A percentile compares a stretch with the other conserved stretches of the same genome.
Evolutionary conservation across 2,888 invertebrate genomes (phyloP).

Genomic region (Xestia sexstrigata): DNA sequence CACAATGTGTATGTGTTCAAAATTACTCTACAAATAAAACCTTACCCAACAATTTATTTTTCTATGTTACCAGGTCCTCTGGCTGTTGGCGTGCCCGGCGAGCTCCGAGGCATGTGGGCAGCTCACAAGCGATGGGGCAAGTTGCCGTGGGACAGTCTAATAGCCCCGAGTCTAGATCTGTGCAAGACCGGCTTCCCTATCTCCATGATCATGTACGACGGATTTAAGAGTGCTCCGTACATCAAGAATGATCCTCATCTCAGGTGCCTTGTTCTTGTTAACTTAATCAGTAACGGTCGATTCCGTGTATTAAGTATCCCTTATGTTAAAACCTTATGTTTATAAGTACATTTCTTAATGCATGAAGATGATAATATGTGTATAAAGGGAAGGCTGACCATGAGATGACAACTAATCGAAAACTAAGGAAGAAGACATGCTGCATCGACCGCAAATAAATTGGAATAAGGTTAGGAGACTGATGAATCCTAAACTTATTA

Average conservation of each 20-base stretch:
- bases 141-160: constrained; percentile 93
- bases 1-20: background rate
- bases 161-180: constrained; percentile 91
- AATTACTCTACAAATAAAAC: background rate
- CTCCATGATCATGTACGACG: constrained; percentile 91
- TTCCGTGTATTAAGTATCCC: background rate
- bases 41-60: background rate
- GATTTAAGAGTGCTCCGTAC: constrained; percentile 83
- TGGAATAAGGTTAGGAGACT: no score
- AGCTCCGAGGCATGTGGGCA: constrained; percentile 94
- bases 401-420: no score
- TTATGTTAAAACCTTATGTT: background rate
- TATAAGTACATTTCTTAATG: no score
- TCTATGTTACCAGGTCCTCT: constrained; percentile 88
- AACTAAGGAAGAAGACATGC: no score
- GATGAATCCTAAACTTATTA: no score
- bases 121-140: constrained; percentile 94
- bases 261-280: constrained; percentile 77
- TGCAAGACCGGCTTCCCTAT: constrained; percentile 92
- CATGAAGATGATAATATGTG: no score
- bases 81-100: constrained; percentile 95
- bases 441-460: no score
- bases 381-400: no score
- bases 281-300: background rate
- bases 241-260: constrained; percentile 89